Base-by-base conservation (phyloP, 2,797 vertebrate genomes). In the Lithobates pipiens region DNA sequence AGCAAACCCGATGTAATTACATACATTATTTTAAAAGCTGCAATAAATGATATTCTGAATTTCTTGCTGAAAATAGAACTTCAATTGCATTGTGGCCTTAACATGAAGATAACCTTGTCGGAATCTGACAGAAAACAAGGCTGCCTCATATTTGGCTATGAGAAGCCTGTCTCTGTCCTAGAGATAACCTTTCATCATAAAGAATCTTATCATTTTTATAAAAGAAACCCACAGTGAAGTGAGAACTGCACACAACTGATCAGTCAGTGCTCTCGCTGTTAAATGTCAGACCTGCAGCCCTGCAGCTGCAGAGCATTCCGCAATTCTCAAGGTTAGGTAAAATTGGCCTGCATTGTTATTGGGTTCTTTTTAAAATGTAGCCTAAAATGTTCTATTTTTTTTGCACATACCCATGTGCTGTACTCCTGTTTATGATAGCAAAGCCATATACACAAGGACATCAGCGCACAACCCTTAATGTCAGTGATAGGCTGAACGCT, bases 61-160 rank as follows among this genome's bases (percentile, higher is more conserved):
- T 54, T 44, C 18, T 68, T 77, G 29, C 76, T 67, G 85, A 57
- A 79, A 83, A 86, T 73, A 68, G 77, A 75, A 73, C 75, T 82
- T 77, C 68, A 78, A 77, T 83, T 86, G 85, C 57, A 34, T 79
- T 29, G 10, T 42, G 61, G 54, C 36, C 75, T 21, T 67, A 76
- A 86, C 68, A 77, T 18, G 27, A 3, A 68, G 85, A 86, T 83
- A 86, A 83, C 85, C 85, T 74, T 83, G 75, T 83, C 80, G n/a
- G 18, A 73, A 86, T 73, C 76, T 57, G 67, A 83, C 73, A 27
- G 54, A 68, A 34, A 85, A 82, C 75, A 70, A 74, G 77, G 39
- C 44, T 5, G 54, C 44, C 72, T 73, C 57, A 65, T 80, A 57
- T 85, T 79, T 85, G 73, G 42, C 84, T 42, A 68, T 57, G 72